Conservation (phyloP, 2,113 vertebrate species). For the Megatriorchis doriae region DNA sequence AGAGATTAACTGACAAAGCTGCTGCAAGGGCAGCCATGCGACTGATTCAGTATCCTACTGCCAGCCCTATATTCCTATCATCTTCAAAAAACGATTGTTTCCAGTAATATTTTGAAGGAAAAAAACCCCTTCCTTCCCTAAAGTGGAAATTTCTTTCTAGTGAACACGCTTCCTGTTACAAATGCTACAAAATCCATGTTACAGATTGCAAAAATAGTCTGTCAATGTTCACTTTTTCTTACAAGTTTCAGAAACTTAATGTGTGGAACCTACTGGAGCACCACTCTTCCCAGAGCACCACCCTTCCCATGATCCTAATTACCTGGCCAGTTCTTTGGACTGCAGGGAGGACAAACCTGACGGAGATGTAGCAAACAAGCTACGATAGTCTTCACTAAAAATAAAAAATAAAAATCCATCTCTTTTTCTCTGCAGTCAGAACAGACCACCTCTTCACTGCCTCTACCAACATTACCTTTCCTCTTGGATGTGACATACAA, state of each 20-base stretch:
- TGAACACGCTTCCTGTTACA: background rate
- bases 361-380: background rate
- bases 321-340: background rate
- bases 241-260: background rate
- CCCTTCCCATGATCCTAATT: background rate
- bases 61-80: background rate
- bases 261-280: background rate
- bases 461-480: background rate
- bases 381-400: background rate
- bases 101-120: background rate
- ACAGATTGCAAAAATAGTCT: background rate
- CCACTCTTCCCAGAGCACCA: background rate
- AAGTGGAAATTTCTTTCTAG: background rate
- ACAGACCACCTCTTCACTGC: background rate
- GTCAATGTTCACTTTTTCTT: background rate
- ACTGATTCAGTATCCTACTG: background rate
- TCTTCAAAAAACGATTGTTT: background rate
- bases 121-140: background rate
- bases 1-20: background rate
- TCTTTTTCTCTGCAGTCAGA: background rate
- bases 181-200: background rate
- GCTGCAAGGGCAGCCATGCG: background rate
- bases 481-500: background rate
- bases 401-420: background rate
- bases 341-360: background rate